Evolutionary conservation across 2,113 vertebrate species (phyloP).

Genomic region (Pardalotus punctatus): DNA sequence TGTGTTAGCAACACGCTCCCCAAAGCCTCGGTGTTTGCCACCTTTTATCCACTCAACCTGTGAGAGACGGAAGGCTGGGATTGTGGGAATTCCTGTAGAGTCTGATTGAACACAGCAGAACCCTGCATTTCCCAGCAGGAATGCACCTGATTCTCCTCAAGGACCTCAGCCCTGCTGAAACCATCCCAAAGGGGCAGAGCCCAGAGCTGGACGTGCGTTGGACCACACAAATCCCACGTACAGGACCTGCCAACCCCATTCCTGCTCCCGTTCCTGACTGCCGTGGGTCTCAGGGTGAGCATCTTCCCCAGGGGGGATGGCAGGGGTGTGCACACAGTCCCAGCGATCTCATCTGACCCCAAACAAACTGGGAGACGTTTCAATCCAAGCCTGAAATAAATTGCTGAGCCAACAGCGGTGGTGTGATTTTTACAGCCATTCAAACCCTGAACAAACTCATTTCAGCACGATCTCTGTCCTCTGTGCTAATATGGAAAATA

Average conservation of each 20-base stretch:
- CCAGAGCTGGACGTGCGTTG: background rate
- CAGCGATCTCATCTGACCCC: background rate
- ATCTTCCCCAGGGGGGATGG: background rate
- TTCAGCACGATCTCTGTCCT: background rate
- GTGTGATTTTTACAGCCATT: background rate
- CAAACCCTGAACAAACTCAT: background rate
- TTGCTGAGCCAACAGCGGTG: background rate
- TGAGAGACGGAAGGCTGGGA: background rate
- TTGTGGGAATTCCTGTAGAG: background rate
- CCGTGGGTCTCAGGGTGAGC: fast-evolving
- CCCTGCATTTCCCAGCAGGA: background rate
- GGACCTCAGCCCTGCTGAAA: background rate
- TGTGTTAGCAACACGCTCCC: fast-evolving
- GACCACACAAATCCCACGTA: fast-evolving
- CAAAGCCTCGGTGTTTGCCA: background rate
- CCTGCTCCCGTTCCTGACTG: background rate
- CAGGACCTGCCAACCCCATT: background rate
- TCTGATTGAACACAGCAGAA: background rate
- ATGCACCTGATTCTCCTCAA: background rate
- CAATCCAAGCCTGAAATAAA: background rate
- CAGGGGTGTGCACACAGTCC: background rate
- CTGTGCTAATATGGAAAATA: background rate
- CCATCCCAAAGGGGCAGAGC: background rate
- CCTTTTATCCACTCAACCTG: background rate
- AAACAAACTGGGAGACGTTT: background rate